Conservation (phyloP, 2,797 vertebrate species). For the Pelobates cultripes region DNA sequence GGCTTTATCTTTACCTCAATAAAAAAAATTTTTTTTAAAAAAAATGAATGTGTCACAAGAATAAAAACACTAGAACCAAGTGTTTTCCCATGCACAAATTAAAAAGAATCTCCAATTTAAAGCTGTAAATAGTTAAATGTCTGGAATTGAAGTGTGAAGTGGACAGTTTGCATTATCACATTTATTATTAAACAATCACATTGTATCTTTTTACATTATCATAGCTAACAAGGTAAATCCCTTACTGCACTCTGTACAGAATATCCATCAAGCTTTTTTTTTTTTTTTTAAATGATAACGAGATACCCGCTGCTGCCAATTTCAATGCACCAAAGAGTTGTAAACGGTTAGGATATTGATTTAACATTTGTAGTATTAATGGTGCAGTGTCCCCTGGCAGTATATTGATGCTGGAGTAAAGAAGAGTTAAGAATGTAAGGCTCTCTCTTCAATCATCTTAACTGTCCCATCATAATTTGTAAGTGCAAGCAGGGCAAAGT, state of each 20-base stretch:
- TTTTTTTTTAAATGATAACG: neutral
- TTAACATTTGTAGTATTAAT: conserved; percentile 10
- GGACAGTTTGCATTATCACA: neutral
- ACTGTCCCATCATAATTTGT: neutral
- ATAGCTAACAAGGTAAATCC: neutral
- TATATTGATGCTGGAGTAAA: neutral
- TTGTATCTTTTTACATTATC: neutral
- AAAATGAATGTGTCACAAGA: no score
- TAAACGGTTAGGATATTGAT: conserved; percentile 6
- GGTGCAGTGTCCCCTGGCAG: conserved; percentile 4
- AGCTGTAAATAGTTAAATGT: neutral
- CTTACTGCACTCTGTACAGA: neutral
- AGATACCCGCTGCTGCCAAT: neutral
- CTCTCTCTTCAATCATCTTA: conserved; percentile 13
- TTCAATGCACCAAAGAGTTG: neutral
- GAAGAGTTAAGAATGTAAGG: conserved; percentile 9
- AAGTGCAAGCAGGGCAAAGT: no score
- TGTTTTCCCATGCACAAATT: no score
- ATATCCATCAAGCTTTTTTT: neutral
- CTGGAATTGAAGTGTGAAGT: neutral
- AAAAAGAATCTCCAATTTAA: no score
- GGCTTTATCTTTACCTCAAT: no score
- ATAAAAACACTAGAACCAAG: no score
- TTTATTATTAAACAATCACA: neutral
- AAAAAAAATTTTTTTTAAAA: no score